Conservation (phyloP, 2,113 vertebrate genomes). For the Oxygymnocypris stewartii region DNA sequence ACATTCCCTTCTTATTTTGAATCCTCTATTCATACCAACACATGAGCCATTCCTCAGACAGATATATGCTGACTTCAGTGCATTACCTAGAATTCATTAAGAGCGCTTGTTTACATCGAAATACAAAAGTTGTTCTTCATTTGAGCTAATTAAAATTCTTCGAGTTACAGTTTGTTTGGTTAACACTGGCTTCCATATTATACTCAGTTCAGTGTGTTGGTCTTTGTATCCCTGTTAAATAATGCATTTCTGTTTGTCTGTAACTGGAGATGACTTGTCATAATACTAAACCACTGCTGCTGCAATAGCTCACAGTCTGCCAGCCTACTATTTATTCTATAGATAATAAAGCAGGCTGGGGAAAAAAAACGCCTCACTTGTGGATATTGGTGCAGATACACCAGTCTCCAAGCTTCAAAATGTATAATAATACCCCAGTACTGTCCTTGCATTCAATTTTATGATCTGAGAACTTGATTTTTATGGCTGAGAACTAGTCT, state of each 20-base stretch:
- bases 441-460: neutral
- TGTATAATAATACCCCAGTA: neutral
- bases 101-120: neutral
- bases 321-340: slow-evolving; percentile 1
- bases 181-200: neutral
- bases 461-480: neutral
- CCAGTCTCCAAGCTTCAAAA: slow-evolving; percentile 1
- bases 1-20: slow-evolving; percentile 45
- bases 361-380: neutral
- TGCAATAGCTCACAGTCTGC: neutral
- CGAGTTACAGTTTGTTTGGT: neutral
- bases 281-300: neutral
- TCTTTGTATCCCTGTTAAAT: neutral
- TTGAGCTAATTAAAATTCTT: slow-evolving; percentile 2
- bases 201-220: neutral
- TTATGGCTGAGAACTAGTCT: neutral
- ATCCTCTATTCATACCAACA: slow-evolving; percentile 37
- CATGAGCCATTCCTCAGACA: slow-evolving; percentile 6
- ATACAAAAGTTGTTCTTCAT: slow-evolving; percentile 17
- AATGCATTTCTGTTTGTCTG: slow-evolving; percentile 11
- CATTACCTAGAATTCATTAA: neutral
- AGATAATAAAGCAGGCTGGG: neutral
- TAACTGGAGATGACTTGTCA: neutral
- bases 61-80: slow-evolving; percentile 19
- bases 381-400: neutral